Conservation (phyloP, 2,797 vertebrate species). For the Clarias pachynema region DNA sequence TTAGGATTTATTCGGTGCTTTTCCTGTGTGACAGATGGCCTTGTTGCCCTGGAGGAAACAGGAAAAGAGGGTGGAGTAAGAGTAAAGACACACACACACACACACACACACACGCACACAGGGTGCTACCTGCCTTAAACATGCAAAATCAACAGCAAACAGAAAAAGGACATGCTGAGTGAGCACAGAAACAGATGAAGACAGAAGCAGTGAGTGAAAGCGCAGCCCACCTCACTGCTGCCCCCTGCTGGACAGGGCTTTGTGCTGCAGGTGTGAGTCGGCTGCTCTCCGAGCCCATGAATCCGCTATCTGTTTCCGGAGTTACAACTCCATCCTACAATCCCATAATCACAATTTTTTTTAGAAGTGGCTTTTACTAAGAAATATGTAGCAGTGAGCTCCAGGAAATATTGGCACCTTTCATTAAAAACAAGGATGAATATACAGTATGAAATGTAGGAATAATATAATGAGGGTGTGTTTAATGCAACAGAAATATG, state of each 20-base stretch:
- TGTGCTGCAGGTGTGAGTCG: conserved; percentile 73
- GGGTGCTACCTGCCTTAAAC: not conserved
- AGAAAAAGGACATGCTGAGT: not conserved
- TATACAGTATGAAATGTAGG: not conserved
- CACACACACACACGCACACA: conserved; percentile 24
- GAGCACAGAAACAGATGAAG: not conserved
- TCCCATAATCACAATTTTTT: conserved; percentile 27
- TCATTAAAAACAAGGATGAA: not conserved
- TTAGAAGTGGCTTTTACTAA: not conserved
- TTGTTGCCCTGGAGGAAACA: conserved; percentile 22
- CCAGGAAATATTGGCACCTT: no score
- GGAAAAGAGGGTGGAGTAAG: not conserved
- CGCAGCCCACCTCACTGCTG: conserved; percentile 65
- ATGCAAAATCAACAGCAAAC: not conserved
- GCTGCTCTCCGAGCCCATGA: conserved; percentile 89
- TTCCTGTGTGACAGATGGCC: conserved; percentile 46
- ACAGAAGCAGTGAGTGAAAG: not conserved
- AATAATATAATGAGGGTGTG: not conserved
- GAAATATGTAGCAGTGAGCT: no score
- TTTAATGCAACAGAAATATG: not conserved
- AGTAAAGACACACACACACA: conserved; percentile 23
- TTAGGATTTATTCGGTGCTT: conserved; percentile 36
- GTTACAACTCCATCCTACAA: conserved; percentile 86
- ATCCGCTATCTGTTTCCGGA: conserved; percentile 93
- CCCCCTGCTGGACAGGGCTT: conserved; percentile 73